A percentile compares a stretch with the other conserved stretches of the same genome.
Evolutionary conservation across 2,888 invertebrate species (phyloP).

Genomic region (Troilus luridus): DNA sequence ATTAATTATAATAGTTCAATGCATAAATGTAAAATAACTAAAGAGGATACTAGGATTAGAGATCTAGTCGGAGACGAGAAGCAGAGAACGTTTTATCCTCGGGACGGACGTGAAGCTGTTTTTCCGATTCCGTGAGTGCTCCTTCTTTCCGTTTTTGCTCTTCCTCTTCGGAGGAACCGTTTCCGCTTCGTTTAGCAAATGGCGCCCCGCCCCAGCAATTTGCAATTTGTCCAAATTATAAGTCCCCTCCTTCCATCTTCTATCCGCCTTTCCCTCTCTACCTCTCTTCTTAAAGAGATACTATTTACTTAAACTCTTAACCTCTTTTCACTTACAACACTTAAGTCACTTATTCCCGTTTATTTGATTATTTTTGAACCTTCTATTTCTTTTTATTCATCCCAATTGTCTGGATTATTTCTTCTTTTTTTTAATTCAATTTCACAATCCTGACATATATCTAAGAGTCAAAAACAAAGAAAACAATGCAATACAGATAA

Average conservation of each 20-base stretch:
- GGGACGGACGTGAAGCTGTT: background rate
- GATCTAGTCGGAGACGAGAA: background rate
- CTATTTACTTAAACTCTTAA: slow-evolving; percentile 39
- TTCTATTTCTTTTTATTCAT: background rate
- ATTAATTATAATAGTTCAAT: too few relatives aligned
- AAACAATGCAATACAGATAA: background rate
- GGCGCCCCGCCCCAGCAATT: slow-evolving; percentile 51
- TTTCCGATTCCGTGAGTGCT: slow-evolving; percentile 46
- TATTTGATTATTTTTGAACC: background rate
- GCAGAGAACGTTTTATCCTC: background rate
- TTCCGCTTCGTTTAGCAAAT: slow-evolving; percentile 56
- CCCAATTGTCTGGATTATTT: background rate
- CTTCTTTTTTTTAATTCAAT: background rate
- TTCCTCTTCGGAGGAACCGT: background rate
- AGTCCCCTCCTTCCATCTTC: slow-evolving; percentile 30
- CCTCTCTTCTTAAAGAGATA: slow-evolving; percentile 48
- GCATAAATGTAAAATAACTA: background rate
- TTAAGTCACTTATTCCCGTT: slow-evolving; percentile 1
- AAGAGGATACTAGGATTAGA: background rate
- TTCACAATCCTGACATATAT: background rate
- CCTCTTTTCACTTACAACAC: slow-evolving; percentile 26
- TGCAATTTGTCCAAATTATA: slow-evolving; percentile 58
- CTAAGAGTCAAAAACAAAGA: background rate
- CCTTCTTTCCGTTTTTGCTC: slow-evolving; percentile 10
- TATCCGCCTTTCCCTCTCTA: slow-evolving; percentile 39